Base-by-base conservation (phyloP, 2,888 invertebrate genomes). In the Eumerus sabulonum region DNA sequence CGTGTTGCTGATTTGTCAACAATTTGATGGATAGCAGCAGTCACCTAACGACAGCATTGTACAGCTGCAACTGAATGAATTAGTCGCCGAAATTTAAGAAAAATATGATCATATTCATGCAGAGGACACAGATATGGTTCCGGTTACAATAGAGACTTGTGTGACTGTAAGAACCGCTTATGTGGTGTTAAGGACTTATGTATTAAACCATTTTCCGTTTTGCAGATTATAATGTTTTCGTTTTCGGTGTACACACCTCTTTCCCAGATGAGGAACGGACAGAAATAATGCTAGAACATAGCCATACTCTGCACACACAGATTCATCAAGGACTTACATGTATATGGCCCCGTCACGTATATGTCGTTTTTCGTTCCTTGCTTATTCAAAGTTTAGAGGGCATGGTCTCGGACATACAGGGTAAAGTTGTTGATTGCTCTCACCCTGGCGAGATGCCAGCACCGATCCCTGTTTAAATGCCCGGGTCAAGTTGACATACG, bases 71-170 rank as follows among this genome's bases (percentile, higher is more conserved):
- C 45, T 85, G 85, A 84, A 72, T 83, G 48, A 83, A 84, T 13
- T 84, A 85, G 63, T 57, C 82, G 57, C 47, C 40, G 0, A 68
- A 67, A 48, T 85, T 84, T 59, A 83, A 83, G 0, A 82, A 81
- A 57, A 82, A 82, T 5, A 48, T 85, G 11, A 84, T 85, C 0
- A 84, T 85, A 56, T 84, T 85, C 40, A 85, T 85, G 85, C 84
- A 84, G 59, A 83, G 84, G 54, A 82, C 84, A 0, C 85, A 85
- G 59, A 82, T 56, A 60, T 85, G 72, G 82, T 82, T n/a, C 84
- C 84, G 3, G 81, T 84, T 0, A 82, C 84, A 9, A 56, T 85
- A 71, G 83, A 84, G 50, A 83, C 84, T 18, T 85, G 84, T 71
- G 9, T 84, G 7, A 62, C 62, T 67, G 85, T 84, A 64, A 14